Evolutionary conservation across 2,113 vertebrate genomes (phyloP).

Genomic region (Poeciliopsis retropinna): DNA sequence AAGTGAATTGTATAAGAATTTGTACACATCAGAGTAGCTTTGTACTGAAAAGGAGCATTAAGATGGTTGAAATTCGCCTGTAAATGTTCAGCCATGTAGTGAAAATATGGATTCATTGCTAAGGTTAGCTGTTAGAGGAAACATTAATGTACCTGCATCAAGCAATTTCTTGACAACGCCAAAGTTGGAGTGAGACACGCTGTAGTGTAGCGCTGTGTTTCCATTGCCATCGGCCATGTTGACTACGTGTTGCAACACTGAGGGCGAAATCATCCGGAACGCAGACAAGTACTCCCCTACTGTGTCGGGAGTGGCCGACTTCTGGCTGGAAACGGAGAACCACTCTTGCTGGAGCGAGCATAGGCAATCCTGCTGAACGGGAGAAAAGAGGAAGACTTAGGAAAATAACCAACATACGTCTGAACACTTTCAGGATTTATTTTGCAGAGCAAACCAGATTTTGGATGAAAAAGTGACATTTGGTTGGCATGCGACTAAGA

Average conservation of each 20-base stretch:
- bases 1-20: no score
- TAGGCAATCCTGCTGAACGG: constrained; percentile 88
- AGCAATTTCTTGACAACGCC: constrained; percentile 91
- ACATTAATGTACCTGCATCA: constrained; percentile 82
- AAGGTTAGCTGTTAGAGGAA: not conserved
- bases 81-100: no score
- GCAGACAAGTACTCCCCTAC: constrained; percentile 88
- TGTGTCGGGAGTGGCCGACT: constrained; percentile 83
- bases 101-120: no score
- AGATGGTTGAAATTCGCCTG: no score
- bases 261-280: constrained; percentile 84
- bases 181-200: constrained; percentile 97
- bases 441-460: constrained; percentile 19
- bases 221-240: constrained; percentile 96
- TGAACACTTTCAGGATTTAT: not conserved
- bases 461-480: constrained; percentile 9
- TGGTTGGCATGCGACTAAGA: no score
- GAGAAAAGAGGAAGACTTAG: constrained; percentile 13
- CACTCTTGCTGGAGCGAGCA: constrained; percentile 93
- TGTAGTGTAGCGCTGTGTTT: constrained; percentile 97
- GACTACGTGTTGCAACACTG: constrained; percentile 86
- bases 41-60: no score
- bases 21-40: no score
- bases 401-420: not conserved
- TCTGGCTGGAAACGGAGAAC: constrained; percentile 96